These are phyloP conservation scores for Drosophila rubida DNA, from an alignment of 2,888 invertebrate species.

Conservation along the genomic window DNA sequence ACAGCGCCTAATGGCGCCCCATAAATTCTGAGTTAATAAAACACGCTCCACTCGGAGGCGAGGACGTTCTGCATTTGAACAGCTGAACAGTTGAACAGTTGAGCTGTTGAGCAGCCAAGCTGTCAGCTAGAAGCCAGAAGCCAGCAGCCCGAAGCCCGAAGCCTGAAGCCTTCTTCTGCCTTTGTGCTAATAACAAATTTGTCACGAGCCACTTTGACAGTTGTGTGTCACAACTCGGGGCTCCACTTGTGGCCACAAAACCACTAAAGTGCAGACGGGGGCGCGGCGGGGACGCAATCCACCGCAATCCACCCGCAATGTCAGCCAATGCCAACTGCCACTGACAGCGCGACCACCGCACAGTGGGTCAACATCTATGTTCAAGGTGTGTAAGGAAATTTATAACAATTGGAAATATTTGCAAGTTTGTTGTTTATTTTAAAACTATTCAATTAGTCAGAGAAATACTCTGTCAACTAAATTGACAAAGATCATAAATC, in stretches of 20 bases:
- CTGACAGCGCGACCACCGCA: conserved; percentile 47
- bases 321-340: conserved; percentile 53
- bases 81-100: not conserved
- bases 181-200: conserved; percentile 75
- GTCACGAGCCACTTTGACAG: conserved; percentile 81
- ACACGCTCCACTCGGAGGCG: conserved; percentile 32
- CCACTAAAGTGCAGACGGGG: conserved; percentile 27
- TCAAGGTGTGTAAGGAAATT: no score
- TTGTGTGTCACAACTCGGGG: conserved; percentile 70
- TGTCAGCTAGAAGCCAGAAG: conserved; percentile 37
- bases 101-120: conserved; percentile 23
- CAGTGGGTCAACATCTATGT: conserved; percentile 31
- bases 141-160: conserved; percentile 11
- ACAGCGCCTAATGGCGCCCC: conserved; percentile 73
- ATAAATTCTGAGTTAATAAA: conserved; percentile 82
- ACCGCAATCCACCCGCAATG: conserved; percentile 42
- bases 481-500: no score
- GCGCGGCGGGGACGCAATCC: not conserved
- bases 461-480: no score
- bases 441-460: no score
- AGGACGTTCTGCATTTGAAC: conserved; percentile 17
- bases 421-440: no score
- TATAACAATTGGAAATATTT: no score
- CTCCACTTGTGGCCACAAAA: conserved; percentile 46
- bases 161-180: conserved; percentile 32